These are phyloP conservation scores for Lasiommata megera DNA, from an alignment of 2,888 invertebrate genomes.

Conservation along the genomic window DNA sequence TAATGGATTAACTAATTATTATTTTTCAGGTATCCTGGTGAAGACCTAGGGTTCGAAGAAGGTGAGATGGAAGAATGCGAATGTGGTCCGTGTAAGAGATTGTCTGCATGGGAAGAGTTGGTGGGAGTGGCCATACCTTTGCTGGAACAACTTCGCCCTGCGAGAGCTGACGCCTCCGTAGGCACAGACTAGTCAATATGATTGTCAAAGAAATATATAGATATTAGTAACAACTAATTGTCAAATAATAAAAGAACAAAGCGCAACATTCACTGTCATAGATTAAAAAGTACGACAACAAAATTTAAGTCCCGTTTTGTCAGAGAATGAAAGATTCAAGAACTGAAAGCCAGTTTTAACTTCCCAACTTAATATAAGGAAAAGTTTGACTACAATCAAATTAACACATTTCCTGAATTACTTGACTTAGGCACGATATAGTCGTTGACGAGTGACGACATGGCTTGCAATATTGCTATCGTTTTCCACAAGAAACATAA, in stretches of 20 bases:
- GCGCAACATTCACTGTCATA: background rate
- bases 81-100: slow-evolving; percentile 58
- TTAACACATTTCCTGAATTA: no score
- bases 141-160: slow-evolving; percentile 82
- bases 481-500: no score
- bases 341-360: no score
- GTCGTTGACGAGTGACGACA: no score
- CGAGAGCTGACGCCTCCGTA: slow-evolving; percentile 61
- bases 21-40: slow-evolving; percentile 48
- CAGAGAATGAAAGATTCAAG: no score
- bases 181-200: slow-evolving; percentile 51
- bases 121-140: slow-evolving; percentile 88
- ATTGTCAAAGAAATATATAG: background rate
- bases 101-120: slow-evolving; percentile 87
- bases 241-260: background rate
- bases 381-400: no score
- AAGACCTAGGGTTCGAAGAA: slow-evolving; percentile 69
- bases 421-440: no score
- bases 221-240: background rate
- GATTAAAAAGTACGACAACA: background rate
- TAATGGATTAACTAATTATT: no score
- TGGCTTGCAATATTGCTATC: no score
- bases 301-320: no score
- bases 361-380: no score
- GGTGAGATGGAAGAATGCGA: slow-evolving; percentile 63